Conservation (phyloP, 2,797 vertebrate species). For the Sparus aurata region DNA sequence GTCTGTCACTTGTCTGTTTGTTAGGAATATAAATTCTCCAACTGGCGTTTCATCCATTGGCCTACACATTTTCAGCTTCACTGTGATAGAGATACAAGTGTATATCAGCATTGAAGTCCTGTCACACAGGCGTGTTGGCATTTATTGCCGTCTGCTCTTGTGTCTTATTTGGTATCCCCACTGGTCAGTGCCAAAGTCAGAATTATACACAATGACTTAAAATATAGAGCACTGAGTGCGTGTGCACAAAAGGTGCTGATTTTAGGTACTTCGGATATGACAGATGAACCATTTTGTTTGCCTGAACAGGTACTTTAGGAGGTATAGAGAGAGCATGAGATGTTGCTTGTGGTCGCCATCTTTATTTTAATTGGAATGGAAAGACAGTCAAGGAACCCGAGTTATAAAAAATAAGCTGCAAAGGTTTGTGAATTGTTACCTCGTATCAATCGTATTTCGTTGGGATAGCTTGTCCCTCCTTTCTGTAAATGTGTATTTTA, state of each 20-base stretch:
- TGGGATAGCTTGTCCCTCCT: too few species aligned
- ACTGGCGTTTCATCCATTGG: too few species aligned
- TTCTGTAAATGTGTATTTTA: too few species aligned
- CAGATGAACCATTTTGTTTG: not conserved
- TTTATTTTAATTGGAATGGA: not conserved
- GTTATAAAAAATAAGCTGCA: not conserved
- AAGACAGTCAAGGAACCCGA: not conserved
- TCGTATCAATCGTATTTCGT: not conserved
- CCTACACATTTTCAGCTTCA: not conserved
- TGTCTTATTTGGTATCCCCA: not conserved
- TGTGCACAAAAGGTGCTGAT: not conserved
- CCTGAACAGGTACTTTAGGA: not conserved
- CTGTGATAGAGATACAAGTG: not conserved
- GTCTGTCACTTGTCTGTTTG: not conserved
- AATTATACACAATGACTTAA: not conserved
- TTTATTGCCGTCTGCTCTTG: not conserved
- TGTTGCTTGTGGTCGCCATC: not conserved
- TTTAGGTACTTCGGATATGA: not conserved
- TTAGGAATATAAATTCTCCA: not conserved
- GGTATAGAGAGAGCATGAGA: not conserved
- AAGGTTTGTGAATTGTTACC: not conserved
- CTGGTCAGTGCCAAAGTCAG: not conserved
- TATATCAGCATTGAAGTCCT: not conserved
- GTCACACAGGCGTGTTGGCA: not conserved
- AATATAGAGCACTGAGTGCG: not conserved